Base-by-base conservation (phyloP, 1,140 invertebrate genomes). In the Bicyclus anynana region DNA sequence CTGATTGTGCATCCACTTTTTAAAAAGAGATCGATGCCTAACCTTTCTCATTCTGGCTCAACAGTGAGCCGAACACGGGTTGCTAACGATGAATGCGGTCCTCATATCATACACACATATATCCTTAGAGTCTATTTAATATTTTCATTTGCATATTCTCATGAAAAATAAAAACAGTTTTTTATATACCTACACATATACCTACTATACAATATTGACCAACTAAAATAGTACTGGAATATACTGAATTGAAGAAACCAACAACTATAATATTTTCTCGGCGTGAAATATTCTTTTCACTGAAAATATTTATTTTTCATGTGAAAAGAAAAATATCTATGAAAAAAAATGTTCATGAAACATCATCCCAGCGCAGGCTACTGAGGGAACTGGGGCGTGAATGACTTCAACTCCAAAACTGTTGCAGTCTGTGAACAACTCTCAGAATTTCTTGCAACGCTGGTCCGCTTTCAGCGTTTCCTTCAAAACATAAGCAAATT, bases 321-420 rank as follows among this genome's bases (percentile, higher is more conserved):
- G 16, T 44, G 40, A 44, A 44, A 40, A 44, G 40, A 44, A 44
- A 44, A 20, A 16, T 20, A 44, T 44, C 40, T 44, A 44, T 33
- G n/a, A 44, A 44, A 44, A 44, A 44, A 44, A 44, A 44, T 44
- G 10, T 44, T 12, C n/a, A n/a, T n/a, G n/a, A n/a, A 44, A 44
- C 40, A 44, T 44, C 40, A 44, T 18, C 40, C 40, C 40, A 44
- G 40, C 12, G 1, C 13, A 44, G 40, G 40, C 40, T 20, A 44
- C 40, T 44, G 40, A 20, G 17, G 16, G 17, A 44, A 44, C 17
- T 44, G 40, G 40, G 13, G 40, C 40, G 40, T 44, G 12, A 20
- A 44, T 44, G 40, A 44, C 40, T 44, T 21, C 40, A 44, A 44
- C 40, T 44, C 40, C 40, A 44, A 44, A 44, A 44, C 40, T 44